phyloP scores from a whole-genome alignment of 2,888 invertebrate genomes.

The Phytoseiulus persimilis region DNA sequence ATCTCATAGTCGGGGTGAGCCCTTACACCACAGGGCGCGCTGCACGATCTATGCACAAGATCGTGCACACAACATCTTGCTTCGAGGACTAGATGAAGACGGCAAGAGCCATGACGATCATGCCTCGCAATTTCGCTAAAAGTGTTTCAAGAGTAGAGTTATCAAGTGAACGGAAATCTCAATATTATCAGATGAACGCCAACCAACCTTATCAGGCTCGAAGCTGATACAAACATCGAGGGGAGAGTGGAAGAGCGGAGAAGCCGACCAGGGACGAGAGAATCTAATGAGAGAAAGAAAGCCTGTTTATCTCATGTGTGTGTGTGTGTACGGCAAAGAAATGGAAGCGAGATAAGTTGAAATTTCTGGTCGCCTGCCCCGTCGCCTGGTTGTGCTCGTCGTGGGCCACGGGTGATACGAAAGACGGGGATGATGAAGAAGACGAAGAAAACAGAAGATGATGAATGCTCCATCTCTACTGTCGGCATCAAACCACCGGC shows the following conservation, averaged over 20 bases:
- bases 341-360: background rate
- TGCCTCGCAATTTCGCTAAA: background rate
- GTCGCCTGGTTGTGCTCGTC: background rate
- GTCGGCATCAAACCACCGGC: background rate
- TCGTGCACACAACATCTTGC: background rate
- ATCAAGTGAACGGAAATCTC: background rate
- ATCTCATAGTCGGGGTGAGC: too few relatives aligned
- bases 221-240: background rate
- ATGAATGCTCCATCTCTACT: background rate
- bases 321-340: background rate
- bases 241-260: background rate
- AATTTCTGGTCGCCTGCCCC: background rate
- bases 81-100: background rate
- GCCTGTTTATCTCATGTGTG: background rate
- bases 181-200: background rate
- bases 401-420: background rate
- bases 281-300: background rate
- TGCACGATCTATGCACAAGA: too few relatives aligned
- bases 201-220: background rate
- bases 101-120: background rate
- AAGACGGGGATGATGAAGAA: background rate
- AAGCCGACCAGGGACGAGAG: background rate
- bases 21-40: too few relatives aligned
- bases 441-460: background rate
- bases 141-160: background rate